phyloP scores from a whole-genome alignment of 2,797 vertebrate species.

The Discoglossus pictus region DNA sequence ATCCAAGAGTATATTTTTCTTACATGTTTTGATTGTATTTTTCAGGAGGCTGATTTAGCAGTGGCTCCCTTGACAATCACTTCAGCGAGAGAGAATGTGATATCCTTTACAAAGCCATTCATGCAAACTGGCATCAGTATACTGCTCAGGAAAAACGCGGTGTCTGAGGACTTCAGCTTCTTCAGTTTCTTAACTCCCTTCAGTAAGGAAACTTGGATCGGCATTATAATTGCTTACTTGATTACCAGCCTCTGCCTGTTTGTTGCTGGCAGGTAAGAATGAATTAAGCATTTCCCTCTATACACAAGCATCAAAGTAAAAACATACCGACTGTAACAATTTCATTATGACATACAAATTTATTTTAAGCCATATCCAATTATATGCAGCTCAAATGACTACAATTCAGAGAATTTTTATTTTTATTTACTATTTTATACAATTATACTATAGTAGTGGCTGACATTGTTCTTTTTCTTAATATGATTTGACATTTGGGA shows the following conservation, averaged over 20 bases:
- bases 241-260: slow-evolving; percentile 81
- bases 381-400: no score
- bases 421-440: no score
- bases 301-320: no score
- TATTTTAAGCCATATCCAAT: no score
- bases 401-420: no score
- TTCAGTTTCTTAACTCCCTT: slow-evolving; percentile 86
- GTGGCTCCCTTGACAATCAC: slow-evolving; percentile 86
- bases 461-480: no score
- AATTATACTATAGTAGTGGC: no score
- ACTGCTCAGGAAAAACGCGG: slow-evolving; percentile 75
- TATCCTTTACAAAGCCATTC: slow-evolving; percentile 87
- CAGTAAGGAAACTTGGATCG: slow-evolving; percentile 81
- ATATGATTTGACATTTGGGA: no score
- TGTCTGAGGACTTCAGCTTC: slow-evolving; percentile 67
- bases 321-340: no score
- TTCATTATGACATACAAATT: no score
- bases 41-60: slow-evolving; percentile 84
- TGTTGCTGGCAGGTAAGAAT: slow-evolving; percentile 75
- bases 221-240: slow-evolving; percentile 79
- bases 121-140: slow-evolving; percentile 89
- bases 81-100: slow-evolving; percentile 74
- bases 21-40: neutral
- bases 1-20: no score
- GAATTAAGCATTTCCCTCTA: neutral